Evolutionary conservation across 1,140 invertebrate species (phyloP), one percentile per base, ranked within the genome.

Genomic region (Radopholus similis): DNA sequence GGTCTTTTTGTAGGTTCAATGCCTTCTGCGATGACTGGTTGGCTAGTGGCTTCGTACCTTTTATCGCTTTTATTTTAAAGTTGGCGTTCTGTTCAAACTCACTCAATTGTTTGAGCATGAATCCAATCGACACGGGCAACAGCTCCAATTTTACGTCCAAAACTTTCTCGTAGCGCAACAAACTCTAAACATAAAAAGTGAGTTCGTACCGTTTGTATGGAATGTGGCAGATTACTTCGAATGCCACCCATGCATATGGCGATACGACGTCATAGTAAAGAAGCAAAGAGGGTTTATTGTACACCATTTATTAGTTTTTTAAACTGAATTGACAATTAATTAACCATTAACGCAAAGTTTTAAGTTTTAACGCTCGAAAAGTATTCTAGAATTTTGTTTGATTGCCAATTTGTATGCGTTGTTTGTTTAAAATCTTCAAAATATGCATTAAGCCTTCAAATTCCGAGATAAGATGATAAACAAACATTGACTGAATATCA

Each of bases 221-320:
- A 42, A 13, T 42, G 18, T 18, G 23, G 21, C 40, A 34, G 15
- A 30, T 21, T 34, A 58, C 56, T 34, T 58, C 56, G 37, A 58
- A 58, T 11, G 56, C 56, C 13, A 58, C 34, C 56, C 56, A 58
- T 38, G 56, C 35, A 21, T 58, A 58, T 47, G 56, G 56, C n/a
- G 56, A 58, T n/a, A 35, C 18, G 37, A 58, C 37, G 4, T 58
- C 56, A 21, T 58, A 58, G 37, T 58, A 58, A 26, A 58, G 13
- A 26, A 28, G 28, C 13, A 58, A 58, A 34, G 40, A 15, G 4
- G 56, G 28, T 8, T 58, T 58, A 30, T 58, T 42, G 38, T 42
- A n/a, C 18, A 42, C n/a, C n/a, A n/a, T n/a, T n/a, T n/a, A n/a
- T n/a, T n/a, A n/a, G n/a, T n/a, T n/a, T n/a, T n/a, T n/a, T n/a